Base-by-base conservation (phyloP, 2,113 vertebrate genomes). In the Sinocyclocheilus maitianheensis region DNA sequence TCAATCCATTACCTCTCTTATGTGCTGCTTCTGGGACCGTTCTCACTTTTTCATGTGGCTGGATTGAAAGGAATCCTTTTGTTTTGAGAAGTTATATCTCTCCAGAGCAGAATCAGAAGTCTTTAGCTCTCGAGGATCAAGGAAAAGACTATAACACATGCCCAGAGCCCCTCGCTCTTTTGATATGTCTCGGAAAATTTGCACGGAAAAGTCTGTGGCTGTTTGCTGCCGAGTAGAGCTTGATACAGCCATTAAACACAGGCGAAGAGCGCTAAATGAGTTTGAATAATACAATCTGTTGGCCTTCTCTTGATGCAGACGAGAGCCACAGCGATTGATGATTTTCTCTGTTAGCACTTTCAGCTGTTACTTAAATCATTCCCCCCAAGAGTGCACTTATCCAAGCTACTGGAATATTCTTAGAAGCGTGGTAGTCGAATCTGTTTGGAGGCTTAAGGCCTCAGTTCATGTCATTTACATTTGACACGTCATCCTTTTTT, bases 321-420 rank as follows among this genome's bases (percentile, higher is more conserved):
- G n/a, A 63, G 72, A 86, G 77, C 83, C 55, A 60, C 83, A 85
- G 71, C 67, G 16, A 86, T 86, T 83, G 78, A 84, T 87, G 75
- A 88, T 85, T 87, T 76, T 84, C 84, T 72, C 82, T 83, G 51
- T 75, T 77, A 75, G 51, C 18, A 77, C 72, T 83, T 88, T 83
- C 74, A 83, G 85, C 72, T 67, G 75, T 81, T 83, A 75, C 89
- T 88, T 87, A 90, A 90, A 87, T 85, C 74, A 48, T 79, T 43
- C 67, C 65, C 30, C 67, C 53, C 6, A 67, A 82, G 84, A 75
- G 78, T 53, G 63, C 46, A 65, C 72, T 84, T 85, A 85, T 69
- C 71, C 48, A 74, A 80, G 80, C 82, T 76, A 83, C n/a, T 20
- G 22, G 71, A 84, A 90, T 88, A 87, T 87, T 86, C 87, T 84